Conservation (phyloP, 2,888 invertebrate genomes). For the Catonia carolina region DNA sequence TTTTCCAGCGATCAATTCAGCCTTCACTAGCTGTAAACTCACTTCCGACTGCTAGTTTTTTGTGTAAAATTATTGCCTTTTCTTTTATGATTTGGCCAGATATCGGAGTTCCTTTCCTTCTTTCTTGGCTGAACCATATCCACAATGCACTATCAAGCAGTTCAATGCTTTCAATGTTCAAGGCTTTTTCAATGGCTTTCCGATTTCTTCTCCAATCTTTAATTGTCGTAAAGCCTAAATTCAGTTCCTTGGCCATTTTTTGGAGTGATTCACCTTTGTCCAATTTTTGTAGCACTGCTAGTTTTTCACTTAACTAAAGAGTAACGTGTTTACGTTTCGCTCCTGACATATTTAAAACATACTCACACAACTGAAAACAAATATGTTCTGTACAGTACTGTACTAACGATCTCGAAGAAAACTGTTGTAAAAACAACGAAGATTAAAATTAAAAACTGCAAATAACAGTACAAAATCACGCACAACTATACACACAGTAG, state of each 20-base stretch:
- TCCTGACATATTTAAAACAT: background rate
- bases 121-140: conserved; percentile 26
- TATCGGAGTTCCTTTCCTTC: conserved; percentile 26
- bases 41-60: conserved; percentile 21
- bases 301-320: background rate
- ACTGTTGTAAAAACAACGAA: background rate
- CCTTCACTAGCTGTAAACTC: conserved; percentile 23
- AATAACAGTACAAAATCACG: background rate
- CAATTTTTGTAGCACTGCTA: conserved; percentile 18
- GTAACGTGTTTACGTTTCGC: background rate
- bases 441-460: background rate
- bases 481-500: background rate
- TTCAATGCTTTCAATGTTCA: too few species aligned
- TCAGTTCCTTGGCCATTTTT: conserved; percentile 16
- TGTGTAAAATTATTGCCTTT: conserved; percentile 25
- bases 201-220: conserved; percentile 21
- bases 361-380: too few species aligned
- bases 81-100: conserved; percentile 26
- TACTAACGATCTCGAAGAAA: background rate
- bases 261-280: conserved; percentile 20
- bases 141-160: conserved; percentile 23
- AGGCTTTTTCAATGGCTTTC: conserved; percentile 19
- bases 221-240: conserved; percentile 10
- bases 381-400: background rate
- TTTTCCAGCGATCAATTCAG: conserved; percentile 17